Conservation (phyloP, 2,888 invertebrate genomes). For the Cephus nigrinus region DNA sequence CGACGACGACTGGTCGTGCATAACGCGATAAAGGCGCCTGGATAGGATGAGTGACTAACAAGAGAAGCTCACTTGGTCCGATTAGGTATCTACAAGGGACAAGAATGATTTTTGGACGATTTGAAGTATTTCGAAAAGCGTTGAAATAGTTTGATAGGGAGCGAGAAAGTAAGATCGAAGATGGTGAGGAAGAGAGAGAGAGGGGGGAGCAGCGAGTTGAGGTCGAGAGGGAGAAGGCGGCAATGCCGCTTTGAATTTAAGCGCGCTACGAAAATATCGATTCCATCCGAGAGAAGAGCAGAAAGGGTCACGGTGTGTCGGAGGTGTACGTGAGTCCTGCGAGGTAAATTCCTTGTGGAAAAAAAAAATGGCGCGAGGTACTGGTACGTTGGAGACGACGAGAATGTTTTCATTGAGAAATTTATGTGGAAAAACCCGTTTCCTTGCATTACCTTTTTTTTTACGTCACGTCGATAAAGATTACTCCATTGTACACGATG, state of each 20-base stretch:
- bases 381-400: neutral
- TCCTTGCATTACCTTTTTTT: neutral
- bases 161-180: constrained; percentile 7
- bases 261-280: neutral
- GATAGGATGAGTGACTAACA: neutral
- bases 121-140: neutral
- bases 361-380: neutral
- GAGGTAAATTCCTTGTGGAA: neutral
- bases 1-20: neutral
- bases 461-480: neutral
- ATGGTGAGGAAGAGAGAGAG: constrained; percentile 1
- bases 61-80: neutral
- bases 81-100: neutral
- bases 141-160: neutral
- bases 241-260: constrained; percentile 1
- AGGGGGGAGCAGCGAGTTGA: neutral
- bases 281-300: constrained; percentile 2
- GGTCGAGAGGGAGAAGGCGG: constrained; percentile 19
- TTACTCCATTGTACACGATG: neutral
- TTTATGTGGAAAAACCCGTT: neutral
- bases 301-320: constrained; percentile 5
- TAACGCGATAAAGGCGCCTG: neutral
- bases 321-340: neutral
- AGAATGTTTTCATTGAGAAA: neutral
- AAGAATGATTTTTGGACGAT: neutral